phyloP scores from a whole-genome alignment of 2,797 vertebrate genomes.

The Myotis pilosus region DNA sequence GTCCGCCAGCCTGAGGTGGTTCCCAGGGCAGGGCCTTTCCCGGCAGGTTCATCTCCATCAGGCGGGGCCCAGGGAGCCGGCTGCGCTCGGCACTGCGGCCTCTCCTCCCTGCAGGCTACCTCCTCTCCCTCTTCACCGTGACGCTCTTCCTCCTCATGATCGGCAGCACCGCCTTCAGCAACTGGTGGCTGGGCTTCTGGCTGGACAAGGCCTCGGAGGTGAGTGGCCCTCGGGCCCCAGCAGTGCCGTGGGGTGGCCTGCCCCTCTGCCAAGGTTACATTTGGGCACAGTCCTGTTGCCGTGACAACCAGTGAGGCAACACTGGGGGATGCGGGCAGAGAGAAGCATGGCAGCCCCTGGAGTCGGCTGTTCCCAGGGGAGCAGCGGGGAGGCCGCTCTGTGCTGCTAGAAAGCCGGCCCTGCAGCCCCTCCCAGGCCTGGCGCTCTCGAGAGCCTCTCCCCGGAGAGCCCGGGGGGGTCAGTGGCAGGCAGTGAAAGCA shows the following conservation, averaged over 20 bases:
- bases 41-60: not conserved
- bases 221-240: constrained; percentile 46
- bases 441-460: not conserved
- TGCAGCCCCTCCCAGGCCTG: not conserved
- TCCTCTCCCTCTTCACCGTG: constrained; percentile 75
- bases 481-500: not conserved
- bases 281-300: constrained; percentile 25
- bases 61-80: not conserved
- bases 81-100: too few species aligned
- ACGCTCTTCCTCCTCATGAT: constrained; percentile 83
- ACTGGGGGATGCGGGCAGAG: not conserved
- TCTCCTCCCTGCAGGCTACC: constrained; percentile 83
- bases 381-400: not conserved
- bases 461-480: not conserved
- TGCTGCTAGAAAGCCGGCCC: not conserved
- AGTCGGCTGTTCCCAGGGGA: not conserved
- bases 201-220: constrained; percentile 85
- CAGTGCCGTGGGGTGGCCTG: not conserved
- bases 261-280: not conserved
- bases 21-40: not conserved
- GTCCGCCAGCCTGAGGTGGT: not conserved
- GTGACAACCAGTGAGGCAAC: not conserved
- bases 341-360: not conserved
- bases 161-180: constrained; percentile 85
- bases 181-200: constrained; percentile 90